A percentile compares a stretch with the other conserved stretches of the same genome.
Evolutionary conservation across 1,140 invertebrate species (phyloP).

Genomic region (Cydia amplana): DNA sequence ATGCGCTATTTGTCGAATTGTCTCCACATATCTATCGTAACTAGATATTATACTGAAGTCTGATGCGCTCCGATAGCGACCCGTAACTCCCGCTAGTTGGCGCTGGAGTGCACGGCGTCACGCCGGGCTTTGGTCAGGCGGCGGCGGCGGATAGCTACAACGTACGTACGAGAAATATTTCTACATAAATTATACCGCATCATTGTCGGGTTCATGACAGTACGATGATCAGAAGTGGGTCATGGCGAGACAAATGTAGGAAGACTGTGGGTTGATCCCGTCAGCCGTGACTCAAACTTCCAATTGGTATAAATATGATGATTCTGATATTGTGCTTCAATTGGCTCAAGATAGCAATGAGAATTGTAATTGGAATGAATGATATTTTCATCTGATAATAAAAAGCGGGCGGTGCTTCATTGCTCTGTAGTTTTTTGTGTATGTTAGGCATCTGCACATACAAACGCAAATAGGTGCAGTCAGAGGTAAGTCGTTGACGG

Average conservation of each 20-base stretch:
- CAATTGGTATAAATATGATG: slow-evolving; percentile 7
- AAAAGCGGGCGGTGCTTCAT: not conserved
- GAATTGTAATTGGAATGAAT: not conserved
- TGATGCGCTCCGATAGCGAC: no score
- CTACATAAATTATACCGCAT: not conserved
- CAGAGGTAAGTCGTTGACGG: no score
- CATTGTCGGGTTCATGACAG: not conserved
- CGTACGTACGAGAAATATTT: no score
- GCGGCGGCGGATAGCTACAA: no score
- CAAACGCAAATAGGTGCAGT: no score
- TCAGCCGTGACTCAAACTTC: not conserved
- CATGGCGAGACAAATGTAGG: slow-evolving; percentile 13
- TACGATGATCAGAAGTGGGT: not conserved
- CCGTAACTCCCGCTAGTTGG: no score
- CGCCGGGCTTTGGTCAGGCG: no score
- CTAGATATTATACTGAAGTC: no score
- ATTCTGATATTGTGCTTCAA: not conserved
- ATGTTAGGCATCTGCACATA: no score
- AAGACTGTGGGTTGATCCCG: not conserved
- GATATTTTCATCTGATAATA: not conserved
- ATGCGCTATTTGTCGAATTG: no score
- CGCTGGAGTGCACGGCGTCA: no score
- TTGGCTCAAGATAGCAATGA: not conserved
- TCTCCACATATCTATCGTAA: no score
- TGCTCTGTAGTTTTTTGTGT: not conserved